These are phyloP conservation scores for Numenius phaeopus DNA, from an alignment of 2,797 vertebrate species.

Conservation along the genomic window DNA sequence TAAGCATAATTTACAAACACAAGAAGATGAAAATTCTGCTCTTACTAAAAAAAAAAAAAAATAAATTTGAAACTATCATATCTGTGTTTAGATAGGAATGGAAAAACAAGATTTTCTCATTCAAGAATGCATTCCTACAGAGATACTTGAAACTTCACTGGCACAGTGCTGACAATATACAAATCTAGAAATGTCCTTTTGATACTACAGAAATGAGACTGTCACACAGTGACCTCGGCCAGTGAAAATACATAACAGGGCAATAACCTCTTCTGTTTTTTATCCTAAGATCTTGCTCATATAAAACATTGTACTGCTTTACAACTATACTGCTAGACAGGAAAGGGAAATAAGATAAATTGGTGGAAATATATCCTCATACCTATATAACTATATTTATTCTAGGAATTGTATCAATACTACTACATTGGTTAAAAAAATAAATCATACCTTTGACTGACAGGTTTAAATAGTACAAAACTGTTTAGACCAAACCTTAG, in stretches of 20 bases:
- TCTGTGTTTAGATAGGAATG: background rate
- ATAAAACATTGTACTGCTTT: background rate
- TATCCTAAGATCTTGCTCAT: background rate
- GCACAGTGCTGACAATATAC: background rate
- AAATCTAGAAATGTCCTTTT: background rate
- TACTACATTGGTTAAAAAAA: background rate
- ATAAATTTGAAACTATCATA: background rate
- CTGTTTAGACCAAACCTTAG: background rate
- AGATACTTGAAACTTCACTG: background rate
- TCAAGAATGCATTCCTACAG: background rate
- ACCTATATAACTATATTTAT: background rate
- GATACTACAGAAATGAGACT: background rate
- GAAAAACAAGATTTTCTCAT: background rate
- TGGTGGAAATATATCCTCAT: background rate
- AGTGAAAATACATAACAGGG: background rate
- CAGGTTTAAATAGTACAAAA: conserved; percentile 31
- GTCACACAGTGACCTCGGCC: background rate
- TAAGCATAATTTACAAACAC: conserved; percentile 71
- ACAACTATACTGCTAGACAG: background rate
- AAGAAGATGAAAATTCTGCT: conserved; percentile 14
- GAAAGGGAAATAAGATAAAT: conserved; percentile 35
- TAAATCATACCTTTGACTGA: conserved; percentile 16
- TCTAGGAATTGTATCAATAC: background rate
- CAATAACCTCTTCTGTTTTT: background rate
- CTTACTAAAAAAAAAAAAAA: background rate